Evolutionary conservation across 2,888 invertebrate genomes (phyloP), one percentile per base, ranked within the genome.

Genomic region (Ganaspis brasiliensis): DNA sequence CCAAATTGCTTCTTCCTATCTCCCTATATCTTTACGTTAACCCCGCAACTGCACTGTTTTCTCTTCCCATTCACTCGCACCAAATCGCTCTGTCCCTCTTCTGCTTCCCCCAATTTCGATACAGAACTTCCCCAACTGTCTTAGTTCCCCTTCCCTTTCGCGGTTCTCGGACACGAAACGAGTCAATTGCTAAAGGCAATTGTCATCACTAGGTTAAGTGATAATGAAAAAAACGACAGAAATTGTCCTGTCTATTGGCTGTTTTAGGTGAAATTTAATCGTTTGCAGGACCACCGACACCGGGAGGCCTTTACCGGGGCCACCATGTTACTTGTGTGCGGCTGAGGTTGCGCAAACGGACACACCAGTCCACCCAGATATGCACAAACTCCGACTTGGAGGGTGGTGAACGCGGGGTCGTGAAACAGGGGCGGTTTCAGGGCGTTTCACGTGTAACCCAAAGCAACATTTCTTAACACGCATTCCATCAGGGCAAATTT

Each of bases 381-480:
- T 76, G 73, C 73, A 72, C 79, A 73, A 78, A 91, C 79, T 91
- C 91, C 91, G 91, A 89, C 91, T 87, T 85, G 83, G 90, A 91
- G 91, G 91, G 92, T 92, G 92, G 89, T 91, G 87, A 87, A 92
- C 92, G 92, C 91, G 92, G 92, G 91, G 92, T 92, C 91, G 91
- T 91, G 91, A 91, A 91, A 92, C 92, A 92, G 92, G 92, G 76
- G 52, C 74, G 59, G 61, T 92, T 92, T 92, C 81, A 78, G 81
- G 70, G 74, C 57, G 63, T 52, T 59, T 89, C 91, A 89, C 86
- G 91, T 92, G 92, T 92, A 92, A 92, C 75, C 56, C 24, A 21
- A 26, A 24, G 24, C 45, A 67, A 49, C 26, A 26, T 45, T 45
- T 67, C 14, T 16, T 45, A 5, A 8, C n/a, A n/a, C n/a, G n/a